Evolutionary conservation across 2,888 invertebrate species (phyloP), one percentile per base, ranked within the genome.

Genomic region (Dermolepida albohirtum): DNA sequence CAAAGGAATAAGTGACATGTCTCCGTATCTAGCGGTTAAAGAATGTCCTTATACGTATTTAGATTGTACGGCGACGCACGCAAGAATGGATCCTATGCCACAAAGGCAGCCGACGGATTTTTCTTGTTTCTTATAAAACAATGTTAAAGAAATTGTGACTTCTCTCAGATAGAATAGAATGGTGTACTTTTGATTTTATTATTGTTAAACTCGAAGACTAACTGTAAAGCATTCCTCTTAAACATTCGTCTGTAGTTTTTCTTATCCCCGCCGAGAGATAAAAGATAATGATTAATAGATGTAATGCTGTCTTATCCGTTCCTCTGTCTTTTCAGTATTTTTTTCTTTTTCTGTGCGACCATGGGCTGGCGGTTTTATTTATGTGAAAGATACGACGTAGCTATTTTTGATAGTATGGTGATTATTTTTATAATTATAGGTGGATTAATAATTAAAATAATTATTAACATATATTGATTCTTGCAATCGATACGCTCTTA

Each of bases 1-100:
- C 81, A 82, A 82, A 82, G 82, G 82, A 81, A 80, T 81, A 80
- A 80, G 74, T 81, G 82, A 82, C 82, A 80, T 82, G 81, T 79
- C 81, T 80, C 81, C 81, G 81, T 81, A 81, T 81, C 82, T 81
- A 80, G 77, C 79, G 77, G 76, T 78, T 79, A 79, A 81, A 80
- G 81, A 81, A 81, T 81, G 81, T 81, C 80, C 81, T 81, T 81
- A 79, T 81, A 80, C 77, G 81, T 80, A 80, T 81, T 81, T 80
- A 80, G 80, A 81, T 81, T 80, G 80, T 79, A 79, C 77, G 77
- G 77, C 78, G 78, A 79, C 77, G 79, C 79, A 79, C 74, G 80
- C 79, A 81, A 81, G 80, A 81, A 80, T 82, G 78, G 80, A 72
- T 80, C 79, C 80, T 79, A 81, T 78, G 76, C 73, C 72, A 79